Evolutionary conservation across 2,797 vertebrate genomes (phyloP).

Genomic region (Oreochromis grahami): DNA sequence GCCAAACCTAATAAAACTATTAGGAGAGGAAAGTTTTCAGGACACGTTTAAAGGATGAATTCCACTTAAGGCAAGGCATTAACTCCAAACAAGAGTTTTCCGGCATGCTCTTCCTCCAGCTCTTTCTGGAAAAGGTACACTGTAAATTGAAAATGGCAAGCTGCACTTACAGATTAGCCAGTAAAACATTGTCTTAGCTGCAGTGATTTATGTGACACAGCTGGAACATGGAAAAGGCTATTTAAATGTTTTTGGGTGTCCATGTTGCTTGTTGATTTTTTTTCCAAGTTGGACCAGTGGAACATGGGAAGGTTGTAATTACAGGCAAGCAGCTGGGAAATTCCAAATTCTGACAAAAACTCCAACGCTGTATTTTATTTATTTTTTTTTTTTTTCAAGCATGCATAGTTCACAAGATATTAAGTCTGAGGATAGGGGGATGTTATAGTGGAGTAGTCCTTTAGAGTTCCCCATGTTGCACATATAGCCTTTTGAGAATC

Average conservation of each 20-base stretch:
- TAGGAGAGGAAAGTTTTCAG: neutral
- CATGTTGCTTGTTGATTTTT: constrained; percentile 15
- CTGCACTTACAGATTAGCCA: neutral
- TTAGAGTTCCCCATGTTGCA: neutral
- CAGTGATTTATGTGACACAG: neutral
- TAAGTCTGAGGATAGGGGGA: neutral
- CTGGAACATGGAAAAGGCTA: constrained; percentile 18
- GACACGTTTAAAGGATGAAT: neutral
- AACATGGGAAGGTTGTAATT: constrained; percentile 54
- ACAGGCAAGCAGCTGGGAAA: constrained; percentile 43
- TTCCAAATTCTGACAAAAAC: constrained; percentile 33
- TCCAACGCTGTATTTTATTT: neutral
- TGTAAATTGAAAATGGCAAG: neutral
- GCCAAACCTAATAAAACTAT: neutral
- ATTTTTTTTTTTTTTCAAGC: neutral
- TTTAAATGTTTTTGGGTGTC: constrained; percentile 28
- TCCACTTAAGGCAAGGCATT: neutral
- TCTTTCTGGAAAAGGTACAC: neutral
- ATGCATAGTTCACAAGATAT: neutral
- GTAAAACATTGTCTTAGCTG: neutral
- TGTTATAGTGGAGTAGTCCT: neutral
- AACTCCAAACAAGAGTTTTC: neutral
- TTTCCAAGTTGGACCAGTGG: constrained; percentile 24
- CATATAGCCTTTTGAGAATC: neutral
- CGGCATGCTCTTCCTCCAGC: neutral